Base-by-base conservation (phyloP, 1,140 invertebrate genomes). In the Saccostrea echinata region DNA sequence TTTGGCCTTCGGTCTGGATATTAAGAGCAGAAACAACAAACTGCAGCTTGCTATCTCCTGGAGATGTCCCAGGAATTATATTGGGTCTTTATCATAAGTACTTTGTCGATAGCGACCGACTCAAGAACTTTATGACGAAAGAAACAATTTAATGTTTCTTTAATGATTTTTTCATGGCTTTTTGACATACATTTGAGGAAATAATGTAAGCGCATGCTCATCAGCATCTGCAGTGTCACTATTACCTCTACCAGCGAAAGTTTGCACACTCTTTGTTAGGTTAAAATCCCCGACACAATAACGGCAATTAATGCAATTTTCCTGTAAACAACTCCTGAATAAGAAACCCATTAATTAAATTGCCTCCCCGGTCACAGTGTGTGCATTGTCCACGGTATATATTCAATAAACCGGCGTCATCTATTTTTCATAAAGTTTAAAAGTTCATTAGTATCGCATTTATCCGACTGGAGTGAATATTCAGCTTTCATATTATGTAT, bases 391-490 rank as follows among this genome's bases (percentile, higher is more conserved):
- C 68, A 33, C 68, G 27, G 8, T 30, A 4, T 61, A 21, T 33
- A 76, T 33, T 76, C 68, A 76, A 76, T 76, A 76, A 27, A 76
- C 27, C 24, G 68, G 68, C 68, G 68, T 76, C 68, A 76, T 76
- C 68, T 76, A 71, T 76, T 76, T 76, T 76, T 76, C 68, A 76
- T 76, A 76, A 76, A 76, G 68, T 76, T 76, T 76, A 76, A 76
- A 76, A 76, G 68, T 76, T 76, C 68, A 76, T 76, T 76, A 76
- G 68, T 76, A 27, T 76, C 68, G 24, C 68, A 27, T 76, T 30
- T 76, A 30, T 27, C 16, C 27, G 68, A 30, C 27, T 76, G 24
- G 16, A 76, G 68, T 76, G 68, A 76, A 76, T 76, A 76, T 76
- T 76, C 27, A 76, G 68, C 68, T 76, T 76, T 76, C 68, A 76